Evolutionary conservation across 2,113 vertebrate species (phyloP).

Genomic region (Pongo pygmaeus): DNA sequence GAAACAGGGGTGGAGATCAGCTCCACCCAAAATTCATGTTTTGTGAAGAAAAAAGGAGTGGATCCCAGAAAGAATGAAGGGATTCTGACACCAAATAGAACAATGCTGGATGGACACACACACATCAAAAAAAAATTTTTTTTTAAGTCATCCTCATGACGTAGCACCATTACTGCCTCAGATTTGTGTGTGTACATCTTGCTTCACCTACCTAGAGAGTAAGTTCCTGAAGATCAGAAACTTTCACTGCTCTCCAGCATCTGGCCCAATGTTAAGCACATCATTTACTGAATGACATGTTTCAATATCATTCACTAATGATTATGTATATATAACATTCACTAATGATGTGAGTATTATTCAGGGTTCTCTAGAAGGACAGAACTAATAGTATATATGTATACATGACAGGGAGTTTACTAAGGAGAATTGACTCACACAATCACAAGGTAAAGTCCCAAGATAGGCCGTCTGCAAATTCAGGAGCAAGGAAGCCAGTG

Average conservation of each 20-base stretch:
- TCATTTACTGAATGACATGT: background rate
- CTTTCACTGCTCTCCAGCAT: background rate
- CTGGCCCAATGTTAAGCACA: background rate
- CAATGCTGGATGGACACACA: background rate
- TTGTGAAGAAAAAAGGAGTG: background rate
- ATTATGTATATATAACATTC: background rate
- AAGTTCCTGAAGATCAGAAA: background rate
- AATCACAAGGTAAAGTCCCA: no score
- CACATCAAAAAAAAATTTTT: no score
- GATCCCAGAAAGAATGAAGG: background rate
- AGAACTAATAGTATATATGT: background rate
- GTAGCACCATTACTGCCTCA: background rate
- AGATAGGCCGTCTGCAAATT: no score
- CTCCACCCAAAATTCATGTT: background rate
- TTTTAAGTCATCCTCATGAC: background rate
- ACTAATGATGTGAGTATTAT: background rate
- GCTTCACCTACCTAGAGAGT: background rate
- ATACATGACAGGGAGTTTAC: background rate
- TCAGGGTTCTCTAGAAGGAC: no score
- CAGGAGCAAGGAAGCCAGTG: no score
- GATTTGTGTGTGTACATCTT: background rate
- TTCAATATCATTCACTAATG: no score
- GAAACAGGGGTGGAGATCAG: background rate
- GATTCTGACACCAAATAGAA: background rate
- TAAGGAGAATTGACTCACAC: background rate